Evolutionary conservation across 2,888 invertebrate species (phyloP), one percentile per base, ranked within the genome.

Genomic region (Tipula lateralis): DNA sequence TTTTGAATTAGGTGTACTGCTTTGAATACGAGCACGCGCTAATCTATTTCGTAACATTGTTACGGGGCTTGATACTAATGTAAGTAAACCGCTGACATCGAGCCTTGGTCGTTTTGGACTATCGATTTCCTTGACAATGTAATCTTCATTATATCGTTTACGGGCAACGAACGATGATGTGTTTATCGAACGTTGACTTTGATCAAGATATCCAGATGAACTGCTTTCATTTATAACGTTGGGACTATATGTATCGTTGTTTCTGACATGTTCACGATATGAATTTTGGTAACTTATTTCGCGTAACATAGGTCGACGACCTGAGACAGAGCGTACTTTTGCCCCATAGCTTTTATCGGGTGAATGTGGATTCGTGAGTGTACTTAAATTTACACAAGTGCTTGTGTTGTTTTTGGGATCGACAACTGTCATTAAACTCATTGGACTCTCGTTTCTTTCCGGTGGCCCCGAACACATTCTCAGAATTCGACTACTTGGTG

Each of bases 21-120:
- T 87, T 44, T 88, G 88, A 24, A 90, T 87, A 1, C 87, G 86
- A 0, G 89, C 86, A 84, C 87, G 88, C 0, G 89, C 88, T 32
- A 90, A 88, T 24, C 89, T 88, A 1, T 88, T 87, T 24, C 90
- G 88, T 84, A 90, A 86, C 86, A 89, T 85, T 13, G 88, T 87
- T 29, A 90, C 87, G 19, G 90, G 90, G 7, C 89, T 89, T 12
- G 89, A 87, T 24, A 88, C 87, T 7, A 85, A 87, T 85, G 87
- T 88, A 29, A 90, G 88, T 32, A 90, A 86, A 1, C 87, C 87
- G 66, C 86, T 84, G 84, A 87, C 86, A 84, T 90, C 90, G 9
- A 89, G 86, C 44, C 89, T 88, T 50, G 88, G 88, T 0, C 88
- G 88, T 84, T 90, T 90, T 0, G 90, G 90, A 7, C 88, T 89